phyloP scores from a whole-genome alignment of 2,797 vertebrate species.

The Muscicapa striata region DNA sequence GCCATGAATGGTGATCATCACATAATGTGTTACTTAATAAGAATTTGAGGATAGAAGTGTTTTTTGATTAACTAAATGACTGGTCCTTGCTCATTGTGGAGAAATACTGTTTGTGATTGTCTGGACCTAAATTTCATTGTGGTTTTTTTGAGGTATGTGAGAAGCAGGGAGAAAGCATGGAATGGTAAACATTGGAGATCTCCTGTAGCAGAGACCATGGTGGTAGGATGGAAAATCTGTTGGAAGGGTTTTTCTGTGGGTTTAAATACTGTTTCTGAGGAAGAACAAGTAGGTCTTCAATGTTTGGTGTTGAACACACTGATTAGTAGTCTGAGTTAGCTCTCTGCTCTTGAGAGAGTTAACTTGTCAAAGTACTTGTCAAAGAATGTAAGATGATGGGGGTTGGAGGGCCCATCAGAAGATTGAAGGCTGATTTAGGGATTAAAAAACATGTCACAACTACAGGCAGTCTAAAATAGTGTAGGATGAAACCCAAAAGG shows the following conservation, averaged over 20 bases:
- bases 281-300: background rate
- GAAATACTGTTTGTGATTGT: background rate
- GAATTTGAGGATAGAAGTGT: background rate
- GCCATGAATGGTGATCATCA: background rate
- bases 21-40: background rate
- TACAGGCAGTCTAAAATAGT: background rate
- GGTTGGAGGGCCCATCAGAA: background rate
- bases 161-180: background rate
- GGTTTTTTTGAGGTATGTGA: background rate
- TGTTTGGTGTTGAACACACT: background rate
- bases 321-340: background rate
- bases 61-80: background rate
- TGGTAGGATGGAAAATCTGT: background rate
- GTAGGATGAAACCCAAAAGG: slow-evolving; percentile 11
- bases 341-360: background rate
- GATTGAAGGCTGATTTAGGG: background rate
- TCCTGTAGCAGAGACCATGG: background rate
- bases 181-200: background rate
- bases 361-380: background rate
- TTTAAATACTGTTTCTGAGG: background rate
- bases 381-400: background rate
- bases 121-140: background rate
- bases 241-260: background rate
- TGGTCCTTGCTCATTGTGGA: background rate
- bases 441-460: slow-evolving; percentile 4